Evolutionary conservation across 37 sponge, comb jelly and placozoan genomes (phyloP).

Genomic region (Ianthella basta): DNA sequence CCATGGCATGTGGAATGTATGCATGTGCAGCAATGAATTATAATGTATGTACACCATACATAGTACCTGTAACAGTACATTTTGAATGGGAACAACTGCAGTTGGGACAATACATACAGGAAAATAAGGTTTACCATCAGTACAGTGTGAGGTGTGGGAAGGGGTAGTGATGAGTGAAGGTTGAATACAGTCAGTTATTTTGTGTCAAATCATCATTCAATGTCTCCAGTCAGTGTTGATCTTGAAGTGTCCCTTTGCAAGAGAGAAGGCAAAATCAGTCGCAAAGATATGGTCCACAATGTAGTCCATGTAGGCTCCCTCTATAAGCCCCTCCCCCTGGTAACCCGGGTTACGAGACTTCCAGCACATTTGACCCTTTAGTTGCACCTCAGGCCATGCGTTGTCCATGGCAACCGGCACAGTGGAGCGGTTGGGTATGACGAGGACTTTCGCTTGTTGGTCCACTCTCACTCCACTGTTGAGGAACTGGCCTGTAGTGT

Average conservation of each 20-base stretch:
- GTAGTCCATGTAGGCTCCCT: slow-evolving; percentile 39
- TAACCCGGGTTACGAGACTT: slow-evolving; percentile 57
- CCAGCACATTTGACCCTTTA: slow-evolving; percentile 51
- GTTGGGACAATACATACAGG: too few relatives aligned
- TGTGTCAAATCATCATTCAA: too few relatives aligned
- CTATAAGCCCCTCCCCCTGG: slow-evolving; percentile 32
- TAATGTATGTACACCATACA: too few relatives aligned
- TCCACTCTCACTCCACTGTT: slow-evolving; percentile 46
- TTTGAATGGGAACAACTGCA: too few relatives aligned
- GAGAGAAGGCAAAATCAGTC: slow-evolving; percentile 18
- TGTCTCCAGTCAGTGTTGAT: background rate
- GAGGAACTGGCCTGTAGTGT: slow-evolving; percentile 52
- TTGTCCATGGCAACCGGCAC: background rate
- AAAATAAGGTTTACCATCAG: too few relatives aligned
- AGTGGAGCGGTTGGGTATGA: slow-evolving; percentile 24
- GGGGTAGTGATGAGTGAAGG: too few relatives aligned
- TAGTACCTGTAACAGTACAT: too few relatives aligned
- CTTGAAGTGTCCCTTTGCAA: background rate
- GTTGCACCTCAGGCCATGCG: slow-evolving; percentile 31
- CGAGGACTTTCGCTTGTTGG: slow-evolving; percentile 33
- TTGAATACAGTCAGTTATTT: too few relatives aligned
- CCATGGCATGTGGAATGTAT: too few relatives aligned
- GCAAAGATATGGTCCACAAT: slow-evolving; percentile 31
- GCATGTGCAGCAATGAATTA: too few relatives aligned
- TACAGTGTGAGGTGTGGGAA: too few relatives aligned